phyloP scores from a whole-genome alignment of 2,888 invertebrate species.

The Choreutis nemorana region DNA sequence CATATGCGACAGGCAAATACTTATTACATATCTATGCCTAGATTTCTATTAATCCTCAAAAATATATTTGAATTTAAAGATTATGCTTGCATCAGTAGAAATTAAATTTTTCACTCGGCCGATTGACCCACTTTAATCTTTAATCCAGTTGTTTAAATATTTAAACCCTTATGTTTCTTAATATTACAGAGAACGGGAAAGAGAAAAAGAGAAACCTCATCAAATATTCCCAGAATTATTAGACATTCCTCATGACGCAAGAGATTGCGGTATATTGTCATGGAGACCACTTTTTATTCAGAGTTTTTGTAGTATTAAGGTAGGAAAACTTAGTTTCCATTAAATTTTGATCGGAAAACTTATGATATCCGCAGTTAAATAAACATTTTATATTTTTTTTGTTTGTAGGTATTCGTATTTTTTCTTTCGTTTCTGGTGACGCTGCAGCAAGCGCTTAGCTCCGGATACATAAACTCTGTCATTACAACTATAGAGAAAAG shows the following conservation, averaged over 20 bases:
- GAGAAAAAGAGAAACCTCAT: slow-evolving; percentile 68
- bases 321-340: slow-evolving; percentile 27
- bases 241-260: slow-evolving; percentile 72
- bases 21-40: not conserved
- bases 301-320: slow-evolving; percentile 89
- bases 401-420: slow-evolving; percentile 83
- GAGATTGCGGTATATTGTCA: slow-evolving; percentile 88
- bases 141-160: too few species aligned
- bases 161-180: too few species aligned
- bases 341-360: slow-evolving; percentile 1
- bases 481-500: slow-evolving; percentile 97
- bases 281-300: slow-evolving; percentile 88
- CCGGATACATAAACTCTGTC: slow-evolving; percentile 93
- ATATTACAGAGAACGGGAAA: slow-evolving; percentile 50
- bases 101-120: not conserved
- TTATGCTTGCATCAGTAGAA: not conserved
- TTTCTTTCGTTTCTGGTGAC: slow-evolving; percentile 90
- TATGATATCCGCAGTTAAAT: not conserved
- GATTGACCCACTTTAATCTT: not conserved
- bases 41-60: not conserved
- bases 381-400: slow-evolving; percentile 8
- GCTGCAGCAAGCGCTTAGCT: slow-evolving; percentile 88
- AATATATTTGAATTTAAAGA: not conserved
- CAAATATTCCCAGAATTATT: slow-evolving; percentile 69
- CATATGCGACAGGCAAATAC: slow-evolving; percentile 70